Evolutionary conservation across 2,888 invertebrate genomes (phyloP), one percentile per base, ranked within the genome.

Genomic region (Drosophila atripex): DNA sequence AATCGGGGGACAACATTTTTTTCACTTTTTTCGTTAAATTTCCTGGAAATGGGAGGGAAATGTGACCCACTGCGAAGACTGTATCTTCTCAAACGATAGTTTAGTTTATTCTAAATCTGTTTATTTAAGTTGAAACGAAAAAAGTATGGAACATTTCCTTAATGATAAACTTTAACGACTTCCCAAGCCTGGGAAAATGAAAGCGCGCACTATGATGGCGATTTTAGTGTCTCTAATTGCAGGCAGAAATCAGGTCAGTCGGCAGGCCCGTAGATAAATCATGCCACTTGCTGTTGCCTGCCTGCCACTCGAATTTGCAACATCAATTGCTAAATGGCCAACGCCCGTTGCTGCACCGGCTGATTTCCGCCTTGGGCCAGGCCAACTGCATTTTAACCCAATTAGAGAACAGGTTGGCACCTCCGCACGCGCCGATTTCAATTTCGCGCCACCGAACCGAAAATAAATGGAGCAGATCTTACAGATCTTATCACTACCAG

Each of bases 351-450:
- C 54, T 72, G 64, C 53, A 45, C 21, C 38, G 45, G 46, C 38
- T 47, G 80, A 86, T 87, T 85, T 80, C 82, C 82, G 85, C 87
- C 78, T 75, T 72, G 78, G 80, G 85, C 82, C 78, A 60, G 66
- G 65, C 73, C 76, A 71, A 86, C 73, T 70, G 71, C 83, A 77
- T 83, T 77, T 88, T 88, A 88, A 88, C 85, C 89, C 89, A 86
- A 88, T 86, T 86, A 88, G 80, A 76, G 88, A 86, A 86, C 85
- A 86, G 85, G 85, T 86, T 88, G 73, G 70, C 80, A 74, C 82
- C 85, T 86, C 73, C 68, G 64, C 64, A 78, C 51, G 50, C 43
- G 55, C 58, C 71, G 30, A 61, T 11, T 45, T 59, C 59, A 46
- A 59, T 46, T 58, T 53, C 12, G 58, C 12, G 58, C 53, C 39